Evolutionary conservation across 2,113 vertebrate genomes (phyloP).

Genomic region (Indri indri): DNA sequence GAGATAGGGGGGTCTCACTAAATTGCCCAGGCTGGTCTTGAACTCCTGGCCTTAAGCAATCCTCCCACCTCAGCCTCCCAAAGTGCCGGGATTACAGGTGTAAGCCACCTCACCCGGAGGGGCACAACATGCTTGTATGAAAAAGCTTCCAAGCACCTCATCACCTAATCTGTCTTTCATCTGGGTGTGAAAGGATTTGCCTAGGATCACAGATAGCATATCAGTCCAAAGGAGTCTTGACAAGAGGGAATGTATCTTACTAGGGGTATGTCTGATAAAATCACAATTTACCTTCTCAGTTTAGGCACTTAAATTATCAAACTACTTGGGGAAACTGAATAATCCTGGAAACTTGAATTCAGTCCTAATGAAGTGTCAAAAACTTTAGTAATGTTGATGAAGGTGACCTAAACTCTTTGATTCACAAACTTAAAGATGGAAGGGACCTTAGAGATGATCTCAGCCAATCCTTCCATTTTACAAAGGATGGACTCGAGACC

Average conservation of each 20-base stretch:
- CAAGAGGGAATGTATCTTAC: background rate
- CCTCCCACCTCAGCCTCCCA: too few species aligned
- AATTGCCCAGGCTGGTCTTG: too few species aligned
- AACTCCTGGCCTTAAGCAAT: too few species aligned
- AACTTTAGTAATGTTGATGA: background rate
- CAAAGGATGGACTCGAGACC: background rate
- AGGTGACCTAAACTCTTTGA: background rate
- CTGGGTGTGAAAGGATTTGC: background rate
- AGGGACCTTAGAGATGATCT: background rate
- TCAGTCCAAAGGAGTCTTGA: background rate
- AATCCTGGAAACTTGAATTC: conserved; percentile 47
- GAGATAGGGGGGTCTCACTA: too few species aligned
- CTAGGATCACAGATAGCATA: background rate
- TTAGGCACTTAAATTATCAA: background rate
- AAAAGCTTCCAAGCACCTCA: background rate
- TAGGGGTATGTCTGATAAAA: background rate
- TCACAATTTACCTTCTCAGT: background rate
- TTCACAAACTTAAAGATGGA: background rate
- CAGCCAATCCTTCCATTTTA: background rate
- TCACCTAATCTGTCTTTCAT: background rate
- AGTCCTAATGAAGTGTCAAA: conserved; percentile 43
- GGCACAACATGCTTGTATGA: background rate
- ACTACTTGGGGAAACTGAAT: background rate
- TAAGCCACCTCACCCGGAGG: background rate
- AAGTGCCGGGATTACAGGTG: too few species aligned